phyloP scores from a whole-genome alignment of 1,140 invertebrate species.

The Dysdera silvatica region DNA sequence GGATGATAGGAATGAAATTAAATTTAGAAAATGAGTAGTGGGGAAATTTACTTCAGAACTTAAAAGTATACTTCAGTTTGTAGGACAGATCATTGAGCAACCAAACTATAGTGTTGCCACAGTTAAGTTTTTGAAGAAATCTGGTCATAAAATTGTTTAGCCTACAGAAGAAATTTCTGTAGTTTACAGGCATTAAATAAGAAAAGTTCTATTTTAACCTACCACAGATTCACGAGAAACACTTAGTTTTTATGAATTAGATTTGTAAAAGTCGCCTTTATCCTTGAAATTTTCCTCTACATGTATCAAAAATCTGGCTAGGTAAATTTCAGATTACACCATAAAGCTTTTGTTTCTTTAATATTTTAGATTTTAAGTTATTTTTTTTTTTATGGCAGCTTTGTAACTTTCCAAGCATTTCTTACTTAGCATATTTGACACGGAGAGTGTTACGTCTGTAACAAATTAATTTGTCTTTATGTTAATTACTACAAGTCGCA shows the following conservation, averaged over 20 bases:
- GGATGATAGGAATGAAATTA: no score
- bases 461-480: no score
- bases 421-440: no score
- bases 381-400: no score
- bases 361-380: no score
- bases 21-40: background rate
- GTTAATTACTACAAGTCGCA: no score
- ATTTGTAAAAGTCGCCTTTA: background rate
- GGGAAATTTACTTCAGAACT: background rate
- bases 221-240: background rate
- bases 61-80: background rate
- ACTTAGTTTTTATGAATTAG: background rate
- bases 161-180: background rate
- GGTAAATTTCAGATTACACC: no score
- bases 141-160: background rate
- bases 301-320: no score
- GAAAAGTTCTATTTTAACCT: background rate
- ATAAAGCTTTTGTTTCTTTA: no score
- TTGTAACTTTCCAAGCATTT: no score
- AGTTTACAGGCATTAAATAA: background rate
- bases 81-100: background rate
- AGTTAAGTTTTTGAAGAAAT: background rate
- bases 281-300: background rate
- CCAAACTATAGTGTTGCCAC: background rate
- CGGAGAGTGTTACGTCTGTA: no score